phyloP scores from a whole-genome alignment of 2,888 invertebrate genomes.

The Macrophya annulata region DNA sequence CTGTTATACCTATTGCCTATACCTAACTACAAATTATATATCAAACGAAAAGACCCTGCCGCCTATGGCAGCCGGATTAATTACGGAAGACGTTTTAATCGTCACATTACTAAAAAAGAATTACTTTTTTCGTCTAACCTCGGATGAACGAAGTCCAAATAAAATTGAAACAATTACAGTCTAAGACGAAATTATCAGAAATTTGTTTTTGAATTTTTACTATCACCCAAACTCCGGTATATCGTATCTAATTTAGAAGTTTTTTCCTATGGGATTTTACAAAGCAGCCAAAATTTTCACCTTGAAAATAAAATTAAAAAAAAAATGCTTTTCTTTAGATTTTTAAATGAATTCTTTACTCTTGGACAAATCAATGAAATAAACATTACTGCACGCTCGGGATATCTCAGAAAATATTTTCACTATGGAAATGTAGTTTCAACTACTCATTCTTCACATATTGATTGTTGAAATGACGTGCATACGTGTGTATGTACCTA shows the following conservation, averaged over 20 bases:
- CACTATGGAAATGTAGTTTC: neutral
- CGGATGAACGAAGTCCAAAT: neutral
- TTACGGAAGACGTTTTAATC: conserved; percentile 38
- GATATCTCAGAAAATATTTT: neutral
- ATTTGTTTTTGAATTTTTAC: neutral
- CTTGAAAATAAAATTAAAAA: no score
- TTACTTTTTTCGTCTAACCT: no score
- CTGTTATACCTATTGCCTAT: conserved; percentile 28
- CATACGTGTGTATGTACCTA: no score
- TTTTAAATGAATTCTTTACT: neutral
- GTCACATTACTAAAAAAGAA: neutral
- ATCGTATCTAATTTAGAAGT: neutral
- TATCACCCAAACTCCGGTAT: neutral
- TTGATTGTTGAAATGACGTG: neutral
- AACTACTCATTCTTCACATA: neutral
- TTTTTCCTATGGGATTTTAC: no score
- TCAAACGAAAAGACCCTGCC: neutral
- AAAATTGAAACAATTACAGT: neutral
- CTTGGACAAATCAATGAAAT: neutral
- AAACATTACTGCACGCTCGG: neutral
- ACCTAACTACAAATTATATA: conserved; percentile 30
- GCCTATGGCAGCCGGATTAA: conserved; percentile 31
- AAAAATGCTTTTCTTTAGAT: neutral
- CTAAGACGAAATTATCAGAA: neutral
- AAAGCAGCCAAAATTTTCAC: neutral